A percentile compares a stretch with the other conserved stretches of the same genome.
These are phyloP conservation scores for Patella ulyssiponensis DNA, from an alignment of 2,888 invertebrate species.

Conservation along the genomic window DNA sequence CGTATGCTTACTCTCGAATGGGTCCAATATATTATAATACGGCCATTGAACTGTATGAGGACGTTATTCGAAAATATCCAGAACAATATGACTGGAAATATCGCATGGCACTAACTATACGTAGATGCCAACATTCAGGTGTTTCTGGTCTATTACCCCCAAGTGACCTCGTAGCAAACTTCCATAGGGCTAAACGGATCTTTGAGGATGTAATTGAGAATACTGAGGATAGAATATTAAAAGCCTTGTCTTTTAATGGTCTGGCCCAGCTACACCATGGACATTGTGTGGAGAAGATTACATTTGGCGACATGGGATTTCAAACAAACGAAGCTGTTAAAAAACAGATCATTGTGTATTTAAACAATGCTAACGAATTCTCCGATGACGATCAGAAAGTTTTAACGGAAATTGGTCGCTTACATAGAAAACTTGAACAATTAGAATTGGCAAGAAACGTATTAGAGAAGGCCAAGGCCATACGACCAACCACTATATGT, in stretches of 20 bases:
- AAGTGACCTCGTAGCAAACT: background rate
- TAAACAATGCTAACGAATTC: background rate
- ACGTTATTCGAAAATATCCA: background rate
- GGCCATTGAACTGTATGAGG: background rate
- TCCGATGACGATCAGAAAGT: background rate
- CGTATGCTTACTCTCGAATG: background rate
- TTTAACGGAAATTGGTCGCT: background rate
- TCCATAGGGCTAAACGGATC: background rate
- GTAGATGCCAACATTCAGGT: background rate
- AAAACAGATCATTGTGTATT: background rate
- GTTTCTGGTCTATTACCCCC: background rate
- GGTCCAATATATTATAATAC: background rate
- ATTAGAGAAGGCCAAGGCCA: background rate
- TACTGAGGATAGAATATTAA: background rate
- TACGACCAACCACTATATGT: background rate
- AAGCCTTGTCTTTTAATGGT: background rate
- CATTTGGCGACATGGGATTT: background rate
- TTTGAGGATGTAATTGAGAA: background rate
- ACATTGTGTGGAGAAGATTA: background rate
- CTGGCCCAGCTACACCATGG: background rate
- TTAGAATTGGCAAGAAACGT: background rate
- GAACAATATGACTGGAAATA: conserved; percentile 2
- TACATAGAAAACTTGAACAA: background rate
- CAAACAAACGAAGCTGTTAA: background rate
- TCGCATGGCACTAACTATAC: background rate